phyloP scores from a whole-genome alignment of 2,113 vertebrate genomes.

The Psettodes erumei region DNA sequence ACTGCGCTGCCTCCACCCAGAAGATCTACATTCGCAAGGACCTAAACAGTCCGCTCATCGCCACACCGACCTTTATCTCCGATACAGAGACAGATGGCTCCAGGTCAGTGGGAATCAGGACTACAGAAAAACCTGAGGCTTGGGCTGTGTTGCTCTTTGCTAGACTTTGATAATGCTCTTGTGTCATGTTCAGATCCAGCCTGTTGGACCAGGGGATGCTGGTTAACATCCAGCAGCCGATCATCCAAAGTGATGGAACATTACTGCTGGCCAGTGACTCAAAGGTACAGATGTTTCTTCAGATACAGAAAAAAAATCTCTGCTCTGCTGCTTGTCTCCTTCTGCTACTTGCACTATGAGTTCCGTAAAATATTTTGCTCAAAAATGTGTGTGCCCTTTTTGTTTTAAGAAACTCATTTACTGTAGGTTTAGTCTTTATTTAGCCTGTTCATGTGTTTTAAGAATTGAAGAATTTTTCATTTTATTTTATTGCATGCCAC shows the following conservation, averaged over 20 bases:
- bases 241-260: constrained; percentile 94
- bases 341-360: not conserved
- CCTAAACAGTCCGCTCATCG: constrained; percentile 93
- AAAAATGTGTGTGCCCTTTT: not conserved
- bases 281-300: constrained; percentile 83
- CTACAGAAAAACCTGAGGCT: not conserved
- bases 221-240: constrained; percentile 97
- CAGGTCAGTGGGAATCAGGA: constrained; percentile 80
- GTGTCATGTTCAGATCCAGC: constrained; percentile 84
- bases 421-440: not conserved
- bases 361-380: not conserved
- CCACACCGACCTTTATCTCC: constrained; percentile 96
- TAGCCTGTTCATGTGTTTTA: not conserved
- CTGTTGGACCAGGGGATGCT: constrained; percentile 97
- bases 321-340: no score
- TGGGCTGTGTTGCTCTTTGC: not conserved
- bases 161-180: constrained; percentile 34
- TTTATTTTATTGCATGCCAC: constrained; percentile 7
- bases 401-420: not conserved
- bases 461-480: not conserved
- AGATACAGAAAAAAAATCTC: not conserved
- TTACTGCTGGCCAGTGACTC: constrained; percentile 91
- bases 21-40: constrained; percentile 99
- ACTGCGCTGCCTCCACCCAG: constrained; percentile 97
- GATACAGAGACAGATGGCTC: constrained; percentile 89